These are phyloP conservation scores for Eristalis intricaria DNA, from an alignment of 2,888 invertebrate genomes.

Conservation along the genomic window DNA sequence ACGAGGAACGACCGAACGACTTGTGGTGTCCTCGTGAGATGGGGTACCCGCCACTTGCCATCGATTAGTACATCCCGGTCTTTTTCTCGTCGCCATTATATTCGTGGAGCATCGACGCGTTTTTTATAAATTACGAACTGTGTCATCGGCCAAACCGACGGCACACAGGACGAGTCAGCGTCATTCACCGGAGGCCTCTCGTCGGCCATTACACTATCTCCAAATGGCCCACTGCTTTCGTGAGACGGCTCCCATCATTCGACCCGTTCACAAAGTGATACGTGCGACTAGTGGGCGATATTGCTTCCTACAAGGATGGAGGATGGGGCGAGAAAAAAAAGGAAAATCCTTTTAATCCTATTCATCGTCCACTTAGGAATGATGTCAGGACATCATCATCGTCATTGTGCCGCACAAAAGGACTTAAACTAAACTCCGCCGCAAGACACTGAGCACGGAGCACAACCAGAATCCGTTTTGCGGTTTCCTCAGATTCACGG, in stretches of 20 bases:
- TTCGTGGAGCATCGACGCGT: background rate
- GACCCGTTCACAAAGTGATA: background rate
- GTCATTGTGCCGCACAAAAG: constrained; percentile 14
- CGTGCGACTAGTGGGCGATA: constrained; percentile 3
- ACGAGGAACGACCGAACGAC: background rate
- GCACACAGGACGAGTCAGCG: background rate
- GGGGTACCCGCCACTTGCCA: constrained; percentile 12
- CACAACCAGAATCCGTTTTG: constrained; percentile 27
- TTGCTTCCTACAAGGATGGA: background rate
- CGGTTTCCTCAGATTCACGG: constrained; percentile 21
- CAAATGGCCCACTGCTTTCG: constrained; percentile 21
- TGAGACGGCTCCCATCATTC: background rate
- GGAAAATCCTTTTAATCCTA: constrained; percentile 47
- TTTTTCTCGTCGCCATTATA: constrained; percentile 29
- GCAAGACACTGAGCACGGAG: background rate
- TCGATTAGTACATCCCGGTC: constrained; percentile 36
- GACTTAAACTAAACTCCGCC: constrained; percentile 10
- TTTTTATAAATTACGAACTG: constrained; percentile 46
- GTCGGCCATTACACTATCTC: constrained; percentile 23
- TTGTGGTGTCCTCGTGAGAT: constrained; percentile 4
- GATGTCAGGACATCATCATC: constrained; percentile 51
- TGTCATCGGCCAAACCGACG: background rate
- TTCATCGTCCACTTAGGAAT: constrained; percentile 52
- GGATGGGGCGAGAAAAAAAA: background rate
- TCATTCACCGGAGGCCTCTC: constrained; percentile 28